Evolutionary conservation across 2,888 invertebrate species (phyloP), one percentile per base, ranked within the genome.

Genomic region (Rhogogaster chlorosoma): DNA sequence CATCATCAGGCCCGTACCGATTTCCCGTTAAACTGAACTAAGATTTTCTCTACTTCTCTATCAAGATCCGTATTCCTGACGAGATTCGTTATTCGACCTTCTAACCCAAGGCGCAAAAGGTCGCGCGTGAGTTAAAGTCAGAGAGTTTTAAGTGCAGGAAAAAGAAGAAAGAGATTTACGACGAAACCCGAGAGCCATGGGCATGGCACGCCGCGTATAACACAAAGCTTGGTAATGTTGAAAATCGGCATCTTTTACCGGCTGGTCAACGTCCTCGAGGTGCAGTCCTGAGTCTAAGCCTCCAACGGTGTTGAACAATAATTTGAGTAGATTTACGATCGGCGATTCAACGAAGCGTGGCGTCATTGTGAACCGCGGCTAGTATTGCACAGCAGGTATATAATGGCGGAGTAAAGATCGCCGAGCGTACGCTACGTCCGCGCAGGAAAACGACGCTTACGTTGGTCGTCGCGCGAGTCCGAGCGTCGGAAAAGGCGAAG

Each of bases 81-180:
- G 5, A 53, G 53, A 53, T n/a, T 53, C 53, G n/a, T 53, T 53
- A 6, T n/a, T n/a, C 53, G 53, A 53, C 53, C 53, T 53, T n/a
- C 6, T 53, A n/a, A 53, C 53, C n/a, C 1, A n/a, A n/a, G 53
- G 42, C 22, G 67, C 6, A 7, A 53, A 89, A 90, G 90, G 90
- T 89, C 89, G 88, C 88, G 87, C 88, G 90, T 87, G 87, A 88
- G 86, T 88, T 86, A 87, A 88, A 89, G 90, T 91, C 89, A 91
- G 91, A 92, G 90, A 91, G 22, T 70, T 38, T 73, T 73, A 73
- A 42, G 42, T 38, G 71, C 71, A 90, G 91, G 89, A 92, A 92
- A 92, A 91, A 91, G 91, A 90, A 90, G 88, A 86, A 85, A 87
- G 92, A 92, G 92, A 92, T 92, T 92, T 92, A 92, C 90, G 89